Percentiles rank a stretch among this genome's conserved stretches.
Evolutionary conservation across 1,140 invertebrate species (phyloP).

Genomic region (Ylistrum balloti): DNA sequence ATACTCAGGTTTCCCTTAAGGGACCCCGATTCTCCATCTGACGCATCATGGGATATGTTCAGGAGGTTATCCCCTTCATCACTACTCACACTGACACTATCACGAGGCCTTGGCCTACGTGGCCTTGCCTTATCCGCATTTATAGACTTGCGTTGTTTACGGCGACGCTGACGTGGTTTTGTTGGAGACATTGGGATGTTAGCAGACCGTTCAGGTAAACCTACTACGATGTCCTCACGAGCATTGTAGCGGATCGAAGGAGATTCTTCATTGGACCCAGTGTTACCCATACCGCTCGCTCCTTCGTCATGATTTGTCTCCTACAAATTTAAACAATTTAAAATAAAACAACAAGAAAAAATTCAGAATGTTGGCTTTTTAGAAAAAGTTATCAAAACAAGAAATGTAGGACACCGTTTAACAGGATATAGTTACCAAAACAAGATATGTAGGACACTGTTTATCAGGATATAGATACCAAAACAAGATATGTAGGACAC

Average conservation of each 20-base stretch:
- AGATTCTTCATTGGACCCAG: neutral
- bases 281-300: conserved; percentile 9
- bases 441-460: too few species aligned
- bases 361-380: too few species aligned
- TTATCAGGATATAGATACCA: neutral
- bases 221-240: conserved; percentile 22
- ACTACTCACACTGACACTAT: conserved; percentile 8
- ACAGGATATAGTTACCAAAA: neutral
- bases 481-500: neutral
- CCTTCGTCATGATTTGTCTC: neutral
- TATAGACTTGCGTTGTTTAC: neutral
- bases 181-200: conserved; percentile 37
- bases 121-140: conserved; percentile 28
- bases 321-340: neutral
- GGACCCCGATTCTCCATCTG: conserved; percentile 52
- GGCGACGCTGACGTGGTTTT: neutral
- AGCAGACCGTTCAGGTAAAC: neutral
- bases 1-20: conserved; percentile 70
- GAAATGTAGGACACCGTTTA: too few species aligned
- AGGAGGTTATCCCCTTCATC: neutral
- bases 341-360: too few species aligned
- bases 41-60: neutral
- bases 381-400: too few species aligned
- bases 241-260: conserved; percentile 20
- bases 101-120: neutral